Evolutionary conservation across 2,888 invertebrate genomes (phyloP).

Genomic region (Leptogaster cylindrica): DNA sequence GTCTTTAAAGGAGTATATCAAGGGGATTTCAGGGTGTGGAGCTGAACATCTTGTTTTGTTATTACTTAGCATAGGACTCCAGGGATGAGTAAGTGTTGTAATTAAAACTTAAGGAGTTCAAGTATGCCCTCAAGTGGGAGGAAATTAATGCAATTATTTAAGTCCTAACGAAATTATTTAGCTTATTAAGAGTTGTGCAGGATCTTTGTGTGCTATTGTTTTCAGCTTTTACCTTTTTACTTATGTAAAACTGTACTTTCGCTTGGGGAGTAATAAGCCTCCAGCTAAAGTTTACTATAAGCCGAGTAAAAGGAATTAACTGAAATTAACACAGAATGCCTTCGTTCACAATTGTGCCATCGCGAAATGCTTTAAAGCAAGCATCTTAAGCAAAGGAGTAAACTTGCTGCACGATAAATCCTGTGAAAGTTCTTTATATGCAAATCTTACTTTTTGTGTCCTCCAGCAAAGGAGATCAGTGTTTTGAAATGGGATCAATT

Average conservation of each 20-base stretch:
- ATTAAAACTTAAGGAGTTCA: conserved; percentile 43
- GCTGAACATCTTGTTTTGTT: conserved; percentile 16
- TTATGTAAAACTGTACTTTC: conserved; percentile 24
- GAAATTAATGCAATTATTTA: conserved; percentile 40
- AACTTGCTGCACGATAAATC: too few species aligned
- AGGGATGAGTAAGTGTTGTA: conserved; percentile 30
- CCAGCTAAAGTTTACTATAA: conserved; percentile 9
- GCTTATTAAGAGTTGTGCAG: conserved; percentile 24
- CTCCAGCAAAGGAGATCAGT: too few species aligned
- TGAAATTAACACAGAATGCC: conserved; percentile 9
- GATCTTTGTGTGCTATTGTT: conserved; percentile 29
- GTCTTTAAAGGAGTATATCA: background rate
- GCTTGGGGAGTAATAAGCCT: conserved; percentile 20
- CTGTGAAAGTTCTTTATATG: too few species aligned
- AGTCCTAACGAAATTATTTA: conserved; percentile 35
- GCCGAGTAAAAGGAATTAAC: conserved; percentile 12
- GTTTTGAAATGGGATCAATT: too few species aligned
- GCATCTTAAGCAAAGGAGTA: too few species aligned
- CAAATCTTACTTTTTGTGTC: too few species aligned
- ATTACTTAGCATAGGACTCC: conserved; percentile 29
- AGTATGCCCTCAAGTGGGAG: conserved; percentile 34
- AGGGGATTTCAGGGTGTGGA: conserved; percentile 13
- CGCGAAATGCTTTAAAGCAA: too few species aligned
- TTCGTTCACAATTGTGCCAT: too few species aligned
- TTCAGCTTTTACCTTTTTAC: conserved; percentile 17